Percentiles rank a stretch among this genome's conserved stretches.
These are phyloP conservation scores for Acanthurus leucopareius DNA, from an alignment of 2,797 vertebrate species.

Conservation along the genomic window DNA sequence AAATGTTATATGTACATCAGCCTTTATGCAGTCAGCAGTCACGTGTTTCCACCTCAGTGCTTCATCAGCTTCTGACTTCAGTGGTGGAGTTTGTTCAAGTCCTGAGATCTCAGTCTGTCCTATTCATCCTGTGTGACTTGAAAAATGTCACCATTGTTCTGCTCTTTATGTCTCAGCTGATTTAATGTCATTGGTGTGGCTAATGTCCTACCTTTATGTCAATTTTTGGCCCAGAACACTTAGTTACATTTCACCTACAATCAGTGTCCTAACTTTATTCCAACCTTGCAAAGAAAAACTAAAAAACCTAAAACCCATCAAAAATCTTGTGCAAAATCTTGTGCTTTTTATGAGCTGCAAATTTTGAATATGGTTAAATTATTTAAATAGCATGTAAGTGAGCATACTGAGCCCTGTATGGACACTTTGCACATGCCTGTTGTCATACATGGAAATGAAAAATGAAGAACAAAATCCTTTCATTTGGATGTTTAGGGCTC, in stretches of 20 bases:
- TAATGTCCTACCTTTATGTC: constrained; percentile 1
- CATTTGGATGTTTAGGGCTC: constrained; percentile 9
- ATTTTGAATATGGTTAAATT: not conserved
- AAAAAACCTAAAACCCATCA: not conserved
- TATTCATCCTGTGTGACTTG: not conserved
- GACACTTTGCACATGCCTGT: not conserved
- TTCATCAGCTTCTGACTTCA: not conserved
- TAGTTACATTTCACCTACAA: constrained; percentile 22
- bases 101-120: not conserved
- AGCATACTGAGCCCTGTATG: not conserved
- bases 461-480: not conserved
- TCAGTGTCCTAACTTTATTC: not conserved
- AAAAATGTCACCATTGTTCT: constrained; percentile 27
- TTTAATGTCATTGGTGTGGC: constrained; percentile 7
- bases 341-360: not conserved
- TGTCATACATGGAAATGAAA: not conserved
- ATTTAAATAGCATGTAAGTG: not conserved
- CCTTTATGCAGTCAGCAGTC: not conserved
- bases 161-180: constrained; percentile 27
- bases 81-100: not conserved
- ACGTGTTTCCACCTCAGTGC: not conserved
- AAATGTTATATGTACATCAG: not conserved
- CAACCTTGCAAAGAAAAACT: not conserved
- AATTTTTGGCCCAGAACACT: constrained; percentile 10
- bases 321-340: not conserved